Base-by-base conservation (phyloP, 2,797 vertebrate species). In the Garrulus glandarius region DNA sequence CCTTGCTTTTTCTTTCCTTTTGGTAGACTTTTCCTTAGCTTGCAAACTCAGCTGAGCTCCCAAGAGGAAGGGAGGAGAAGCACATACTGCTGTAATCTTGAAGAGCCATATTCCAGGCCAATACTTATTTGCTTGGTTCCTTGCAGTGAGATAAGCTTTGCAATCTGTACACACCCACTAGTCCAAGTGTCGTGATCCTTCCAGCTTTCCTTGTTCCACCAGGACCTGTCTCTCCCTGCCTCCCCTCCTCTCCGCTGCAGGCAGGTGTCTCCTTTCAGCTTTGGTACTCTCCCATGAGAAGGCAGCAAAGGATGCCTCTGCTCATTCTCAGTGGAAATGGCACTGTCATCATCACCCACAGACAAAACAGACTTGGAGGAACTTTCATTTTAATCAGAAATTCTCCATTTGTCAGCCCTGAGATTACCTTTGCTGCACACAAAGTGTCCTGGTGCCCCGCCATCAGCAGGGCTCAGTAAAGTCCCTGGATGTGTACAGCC, bases 21-120 rank as follows among this genome's bases (percentile, higher is more conserved):
- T 14, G 6, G 57, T 53, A 70, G 56, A 53, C 43, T 84, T 56
- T 68, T 71, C 52, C 55, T 70, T 39, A 64, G 83, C 44, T 70
- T 85, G 71, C 64, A 93, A 91, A 67, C 29, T 30, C 86, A 87
- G 75, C 36, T 60, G 61, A 91, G 81, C 68, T 95, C 92, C 68
- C 91, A 56, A 10, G 77, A 79, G 80, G 70, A 92, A 79, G 84
- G 93, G 87, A 95, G 89, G 93, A 87, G 65, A 83, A 71, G 64
- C 3, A 1, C 41, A 52, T 22, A 30, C 50, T 65, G 80, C 83
- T 55, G 79, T 80, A 80, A 89, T 93, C 78, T 36, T 69, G n/a
- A 86, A 79, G 65, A 92, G 63, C 34, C 4, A 1, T 50, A 76
- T 67, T 80, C 47, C 77, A 87, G 44, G 23, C 65, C 69, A 85